Base-by-base conservation (phyloP, 2,888 invertebrate species). In the Cataglyphis albicans region DNA sequence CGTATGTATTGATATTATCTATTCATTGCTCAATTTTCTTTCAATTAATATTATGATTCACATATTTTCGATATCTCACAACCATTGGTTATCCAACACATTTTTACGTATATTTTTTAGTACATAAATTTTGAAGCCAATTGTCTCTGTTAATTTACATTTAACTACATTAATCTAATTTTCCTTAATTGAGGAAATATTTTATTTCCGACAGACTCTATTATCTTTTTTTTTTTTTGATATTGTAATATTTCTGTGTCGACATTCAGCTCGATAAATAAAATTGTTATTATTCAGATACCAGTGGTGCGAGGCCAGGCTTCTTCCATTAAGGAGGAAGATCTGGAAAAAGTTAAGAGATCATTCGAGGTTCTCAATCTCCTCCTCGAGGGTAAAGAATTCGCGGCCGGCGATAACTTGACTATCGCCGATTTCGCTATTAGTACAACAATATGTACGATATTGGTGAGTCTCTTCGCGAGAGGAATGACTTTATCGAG, bases 391-490 rank as follows among this genome's bases (percentile, higher is more conserved):
- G 95, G 96, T 1, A 95, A 95, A n/a, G 94, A 95, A 9, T 97
- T 96, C 93, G 96, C 96, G 0, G 97, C 97, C 9, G 97, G 97
- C 6, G 95, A 96, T 74, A 95, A 96, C 55, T 82, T 97, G 82
- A 97, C 97, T 0, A 95, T 97, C 25, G 97, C 97, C 3, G 97
- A 97, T 92, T 95, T 97, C 87, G 94, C 96, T 55, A 95, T 97
- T 4, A 95, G 96, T 18, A 95, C 96, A 12, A 95, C 96, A 15
- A 94, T 97, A 18, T 95, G 96, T 48, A 96, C 96, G 84, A 94
- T 96, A 68, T 94, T 94, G 91, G 95, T 95, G 82, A 85, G 90
- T 84, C 72, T 38, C 0, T 4, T 41, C 1, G 35, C 21, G 21
- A 10, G 21, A 10, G 0, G n/a, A 10, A 63, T 10, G 15, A 55